Evolutionary conservation across 2,797 vertebrate genomes (phyloP).

Genomic region (Ataeniobius toweri): DNA sequence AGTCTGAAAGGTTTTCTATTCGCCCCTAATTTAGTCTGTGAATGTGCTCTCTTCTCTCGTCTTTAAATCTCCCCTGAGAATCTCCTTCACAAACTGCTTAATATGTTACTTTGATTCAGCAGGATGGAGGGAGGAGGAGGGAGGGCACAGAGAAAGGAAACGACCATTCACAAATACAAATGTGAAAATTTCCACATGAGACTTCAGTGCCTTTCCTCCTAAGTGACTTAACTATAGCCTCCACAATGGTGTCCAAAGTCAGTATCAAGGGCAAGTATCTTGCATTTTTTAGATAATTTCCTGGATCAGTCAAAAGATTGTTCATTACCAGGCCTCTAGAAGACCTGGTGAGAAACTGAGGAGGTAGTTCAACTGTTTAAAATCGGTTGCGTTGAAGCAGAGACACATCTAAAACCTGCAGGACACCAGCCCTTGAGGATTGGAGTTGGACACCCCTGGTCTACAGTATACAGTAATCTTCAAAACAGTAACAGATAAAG

Average conservation of each 20-base stretch:
- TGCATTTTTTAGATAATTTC: background rate
- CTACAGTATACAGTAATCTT: background rate
- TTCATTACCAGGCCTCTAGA: too few relatives aligned
- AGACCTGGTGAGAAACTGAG: background rate
- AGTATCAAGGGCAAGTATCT: background rate
- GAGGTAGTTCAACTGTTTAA: background rate
- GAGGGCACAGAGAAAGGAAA: slow-evolving; percentile 43
- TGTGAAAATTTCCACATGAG: slow-evolving; percentile 46
- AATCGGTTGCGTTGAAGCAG: background rate
- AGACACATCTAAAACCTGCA: background rate
- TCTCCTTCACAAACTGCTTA: slow-evolving; percentile 61
- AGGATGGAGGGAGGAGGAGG: slow-evolving; percentile 43
- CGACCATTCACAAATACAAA: slow-evolving; percentile 52
- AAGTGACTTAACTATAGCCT: background rate
- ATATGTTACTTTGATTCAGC: slow-evolving; percentile 71
- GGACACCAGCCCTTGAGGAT: background rate
- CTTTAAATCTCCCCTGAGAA: slow-evolving; percentile 61
- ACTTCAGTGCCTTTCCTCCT: slow-evolving; percentile 13
- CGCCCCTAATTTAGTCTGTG: slow-evolving; percentile 59
- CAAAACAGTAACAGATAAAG: background rate
- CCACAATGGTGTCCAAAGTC: background rate
- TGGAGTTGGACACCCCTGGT: background rate
- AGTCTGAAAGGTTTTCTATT: slow-evolving; percentile 68
- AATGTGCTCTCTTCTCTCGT: slow-evolving; percentile 44
- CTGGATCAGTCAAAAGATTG: background rate